Evolutionary conservation across 2,113 vertebrate species (phyloP).

Genomic region (Mirounga angustirostris): DNA sequence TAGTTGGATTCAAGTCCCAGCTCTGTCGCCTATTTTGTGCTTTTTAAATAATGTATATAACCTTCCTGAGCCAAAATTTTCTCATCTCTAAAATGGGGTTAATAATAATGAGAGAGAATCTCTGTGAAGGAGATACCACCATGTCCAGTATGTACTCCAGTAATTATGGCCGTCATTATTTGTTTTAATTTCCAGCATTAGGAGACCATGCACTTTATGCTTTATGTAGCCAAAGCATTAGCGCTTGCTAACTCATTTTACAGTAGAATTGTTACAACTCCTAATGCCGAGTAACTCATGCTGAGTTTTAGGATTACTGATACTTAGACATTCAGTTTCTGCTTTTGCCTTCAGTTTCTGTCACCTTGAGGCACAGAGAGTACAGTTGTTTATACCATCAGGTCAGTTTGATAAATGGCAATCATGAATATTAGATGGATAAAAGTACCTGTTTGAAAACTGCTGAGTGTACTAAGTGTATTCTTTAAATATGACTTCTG

Average conservation of each 20-base stretch:
- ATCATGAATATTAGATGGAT: neutral
- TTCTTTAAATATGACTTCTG: neutral
- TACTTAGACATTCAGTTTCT: neutral
- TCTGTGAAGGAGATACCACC: neutral
- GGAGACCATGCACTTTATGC: neutral
- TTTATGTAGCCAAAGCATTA: neutral
- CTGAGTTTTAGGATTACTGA: neutral
- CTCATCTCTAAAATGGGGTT: slow-evolving; percentile 22
- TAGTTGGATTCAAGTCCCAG: neutral
- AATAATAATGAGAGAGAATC: neutral
- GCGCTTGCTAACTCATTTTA: neutral
- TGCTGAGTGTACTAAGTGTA: neutral
- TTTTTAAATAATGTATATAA: neutral
- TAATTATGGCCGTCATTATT: neutral
- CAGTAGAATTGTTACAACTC: neutral
- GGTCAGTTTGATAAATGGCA: neutral
- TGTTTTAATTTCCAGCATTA: neutral
- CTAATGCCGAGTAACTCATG: neutral
- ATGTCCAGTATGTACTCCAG: neutral
- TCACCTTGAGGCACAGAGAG: neutral
- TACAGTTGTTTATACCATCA: neutral
- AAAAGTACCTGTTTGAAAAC: neutral
- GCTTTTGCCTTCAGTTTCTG: slow-evolving; percentile 4
- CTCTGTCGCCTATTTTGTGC: neutral
- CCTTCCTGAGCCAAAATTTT: neutral